phyloP scores from a whole-genome alignment of 2,888 invertebrate genomes.

The Heliconius erato region DNA sequence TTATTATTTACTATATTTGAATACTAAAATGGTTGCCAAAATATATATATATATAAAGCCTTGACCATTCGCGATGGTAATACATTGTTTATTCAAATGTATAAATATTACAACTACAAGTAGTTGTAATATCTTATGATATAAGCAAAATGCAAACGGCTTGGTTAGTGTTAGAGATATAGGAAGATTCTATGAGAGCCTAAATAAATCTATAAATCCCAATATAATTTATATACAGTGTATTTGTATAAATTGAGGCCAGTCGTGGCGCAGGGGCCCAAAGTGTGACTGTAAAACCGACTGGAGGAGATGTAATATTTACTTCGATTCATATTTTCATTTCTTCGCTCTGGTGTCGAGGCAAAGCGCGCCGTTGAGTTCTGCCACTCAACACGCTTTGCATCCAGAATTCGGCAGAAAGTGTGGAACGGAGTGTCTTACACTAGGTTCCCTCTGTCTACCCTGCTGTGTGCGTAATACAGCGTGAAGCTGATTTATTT shows the following conservation, averaged over 20 bases:
- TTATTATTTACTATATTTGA: neutral
- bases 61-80: neutral
- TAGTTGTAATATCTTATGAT: neutral
- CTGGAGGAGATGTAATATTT: too few species aligned
- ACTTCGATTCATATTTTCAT: too few species aligned
- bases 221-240: neutral
- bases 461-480: too few species aligned
- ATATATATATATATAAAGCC: neutral
- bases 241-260: neutral
- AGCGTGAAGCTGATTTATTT: too few species aligned
- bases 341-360: too few species aligned
- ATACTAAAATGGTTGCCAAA: neutral
- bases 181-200: neutral
- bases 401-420: too few species aligned
- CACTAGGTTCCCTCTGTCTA: too few species aligned
- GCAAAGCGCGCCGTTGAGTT: too few species aligned
- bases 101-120: constrained; percentile 4
- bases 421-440: too few species aligned
- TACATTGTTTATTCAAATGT: constrained; percentile 13
- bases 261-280: too few species aligned
- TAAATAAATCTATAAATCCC: neutral
- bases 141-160: neutral
- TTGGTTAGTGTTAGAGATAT: neutral
- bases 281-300: too few species aligned
- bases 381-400: too few species aligned